phyloP scores from a whole-genome alignment of 2,888 invertebrate genomes.

The Andrena flavipes region DNA sequence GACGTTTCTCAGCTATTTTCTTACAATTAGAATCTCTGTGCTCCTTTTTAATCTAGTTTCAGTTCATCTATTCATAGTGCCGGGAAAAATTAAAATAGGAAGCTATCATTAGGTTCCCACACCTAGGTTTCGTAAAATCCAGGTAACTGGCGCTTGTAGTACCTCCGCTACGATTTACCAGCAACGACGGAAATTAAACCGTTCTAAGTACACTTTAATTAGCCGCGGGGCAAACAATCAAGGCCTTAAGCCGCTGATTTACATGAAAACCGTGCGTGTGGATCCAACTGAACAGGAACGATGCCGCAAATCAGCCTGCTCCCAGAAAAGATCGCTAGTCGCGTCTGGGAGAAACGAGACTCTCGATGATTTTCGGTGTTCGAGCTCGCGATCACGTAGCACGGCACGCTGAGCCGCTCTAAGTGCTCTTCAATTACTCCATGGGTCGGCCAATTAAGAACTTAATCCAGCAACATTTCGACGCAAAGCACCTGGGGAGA shows the following conservation, averaged over 20 bases:
- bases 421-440: constrained; percentile 74
- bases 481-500: not conserved
- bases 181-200: constrained; percentile 31
- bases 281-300: constrained; percentile 9
- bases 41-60: too few relatives aligned
- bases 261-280: constrained; percentile 26
- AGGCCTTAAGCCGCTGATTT: constrained; percentile 33
- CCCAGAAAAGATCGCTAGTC: not conserved
- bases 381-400: constrained; percentile 41
- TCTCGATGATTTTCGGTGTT: constrained; percentile 42
- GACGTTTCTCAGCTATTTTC: too few relatives aligned
- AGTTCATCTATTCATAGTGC: too few relatives aligned
- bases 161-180: constrained; percentile 10
- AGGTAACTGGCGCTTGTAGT: not conserved
- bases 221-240: constrained; percentile 43
- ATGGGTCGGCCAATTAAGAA: constrained; percentile 78
- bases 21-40: too few relatives aligned
- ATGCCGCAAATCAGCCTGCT: not conserved
- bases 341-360: constrained; percentile 5
- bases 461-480: constrained; percentile 80
- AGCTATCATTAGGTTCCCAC: not conserved
- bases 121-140: not conserved
- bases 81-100: too few relatives aligned
- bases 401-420: constrained; percentile 43
- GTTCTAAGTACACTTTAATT: constrained; percentile 54